Evolutionary conservation across 2,113 vertebrate genomes (phyloP).

Genomic region (Charadrius vociferus): DNA sequence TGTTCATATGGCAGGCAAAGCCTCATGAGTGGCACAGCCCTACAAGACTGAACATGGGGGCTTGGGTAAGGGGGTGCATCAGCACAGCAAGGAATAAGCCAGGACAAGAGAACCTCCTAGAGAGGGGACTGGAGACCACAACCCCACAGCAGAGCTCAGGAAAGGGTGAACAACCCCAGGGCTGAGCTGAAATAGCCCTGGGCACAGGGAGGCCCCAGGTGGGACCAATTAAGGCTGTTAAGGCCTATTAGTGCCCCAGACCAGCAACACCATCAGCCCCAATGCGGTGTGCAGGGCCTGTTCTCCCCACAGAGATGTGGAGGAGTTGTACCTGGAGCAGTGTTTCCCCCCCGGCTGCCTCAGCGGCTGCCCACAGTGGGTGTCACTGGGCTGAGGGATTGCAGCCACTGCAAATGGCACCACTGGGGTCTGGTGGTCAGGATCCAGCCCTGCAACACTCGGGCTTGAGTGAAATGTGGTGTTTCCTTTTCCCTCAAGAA

Average conservation of each 20-base stretch:
- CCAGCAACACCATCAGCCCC: rapidly evolving
- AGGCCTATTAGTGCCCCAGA: rapidly evolving
- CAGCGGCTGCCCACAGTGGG: rapidly evolving
- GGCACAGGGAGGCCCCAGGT: background rate
- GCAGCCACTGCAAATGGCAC: background rate
- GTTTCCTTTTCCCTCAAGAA: background rate
- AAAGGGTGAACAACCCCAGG: rapidly evolving
- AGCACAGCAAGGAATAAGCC: rapidly evolving
- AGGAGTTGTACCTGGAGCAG: rapidly evolving
- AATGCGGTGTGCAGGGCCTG: rapidly evolving
- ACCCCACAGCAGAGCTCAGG: rapidly evolving
- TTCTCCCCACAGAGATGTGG: rapidly evolving
- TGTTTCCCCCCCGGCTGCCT: rapidly evolving
- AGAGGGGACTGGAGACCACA: rapidly evolving
- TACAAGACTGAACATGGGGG: rapidly evolving
- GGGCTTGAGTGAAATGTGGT: rapidly evolving
- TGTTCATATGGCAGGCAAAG: rapidly evolving
- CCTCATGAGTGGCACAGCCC: rapidly evolving
- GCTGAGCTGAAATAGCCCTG: background rate
- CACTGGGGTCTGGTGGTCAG: rapidly evolving
- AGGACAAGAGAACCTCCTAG: rapidly evolving
- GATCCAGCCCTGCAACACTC: rapidly evolving
- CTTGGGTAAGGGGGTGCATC: rapidly evolving
- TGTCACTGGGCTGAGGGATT: rapidly evolving
- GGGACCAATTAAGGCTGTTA: rapidly evolving